Conservation (phyloP, 2,888 invertebrate species). For the Catonia carolina region DNA sequence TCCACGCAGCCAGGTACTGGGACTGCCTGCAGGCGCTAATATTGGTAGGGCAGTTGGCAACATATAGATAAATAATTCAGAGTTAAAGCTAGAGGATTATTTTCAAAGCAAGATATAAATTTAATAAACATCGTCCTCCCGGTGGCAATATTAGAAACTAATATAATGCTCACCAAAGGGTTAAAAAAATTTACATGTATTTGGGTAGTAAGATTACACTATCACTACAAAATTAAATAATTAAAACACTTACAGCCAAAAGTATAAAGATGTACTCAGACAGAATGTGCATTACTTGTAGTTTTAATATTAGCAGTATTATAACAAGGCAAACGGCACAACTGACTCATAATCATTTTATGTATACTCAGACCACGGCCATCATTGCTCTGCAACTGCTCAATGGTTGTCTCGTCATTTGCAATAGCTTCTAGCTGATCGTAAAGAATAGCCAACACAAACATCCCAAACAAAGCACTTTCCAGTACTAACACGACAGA, state of each 20-base stretch:
- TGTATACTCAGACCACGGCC: conserved; percentile 29
- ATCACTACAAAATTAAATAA: background rate
- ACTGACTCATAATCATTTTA: conserved; percentile 31
- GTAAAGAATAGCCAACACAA: conserved; percentile 77
- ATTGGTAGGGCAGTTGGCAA: no score
- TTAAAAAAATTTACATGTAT: no score
- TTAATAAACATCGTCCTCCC: no score
- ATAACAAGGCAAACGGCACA: conserved; percentile 33
- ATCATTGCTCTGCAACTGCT: conserved; percentile 54
- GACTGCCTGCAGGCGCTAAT: no score
- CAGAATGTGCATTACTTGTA: conserved; percentile 20
- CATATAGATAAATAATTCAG: no score
- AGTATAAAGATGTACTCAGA: conserved; percentile 5
- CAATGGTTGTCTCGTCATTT: conserved; percentile 76
- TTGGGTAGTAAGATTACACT: no score
- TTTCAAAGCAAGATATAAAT: no score
- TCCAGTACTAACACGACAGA: conserved; percentile 74
- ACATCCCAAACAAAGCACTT: conserved; percentile 77
- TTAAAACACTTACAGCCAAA: background rate
- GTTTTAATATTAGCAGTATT: conserved; percentile 7
- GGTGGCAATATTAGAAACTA: no score
- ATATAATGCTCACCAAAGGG: no score
- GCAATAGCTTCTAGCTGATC: conserved; percentile 80
- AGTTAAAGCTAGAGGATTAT: no score
- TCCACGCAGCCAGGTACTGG: no score